A percentile compares a stretch with the other conserved stretches of the same genome.
phyloP scores from a whole-genome alignment of 2,113 vertebrate species.

The Albula glossodonta region DNA sequence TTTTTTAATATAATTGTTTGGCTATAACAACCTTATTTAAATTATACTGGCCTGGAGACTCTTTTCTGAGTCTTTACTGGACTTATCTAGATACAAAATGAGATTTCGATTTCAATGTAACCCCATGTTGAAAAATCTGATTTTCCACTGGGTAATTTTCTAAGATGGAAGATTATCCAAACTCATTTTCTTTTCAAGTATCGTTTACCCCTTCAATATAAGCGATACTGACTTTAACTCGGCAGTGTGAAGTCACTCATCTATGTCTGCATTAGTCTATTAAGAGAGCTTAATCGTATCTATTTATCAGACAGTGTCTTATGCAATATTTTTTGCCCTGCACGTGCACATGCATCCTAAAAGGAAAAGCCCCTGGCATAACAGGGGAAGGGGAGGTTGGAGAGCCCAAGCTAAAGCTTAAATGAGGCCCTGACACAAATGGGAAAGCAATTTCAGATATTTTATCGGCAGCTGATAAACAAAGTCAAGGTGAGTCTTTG shows the following conservation, averaged over 20 bases:
- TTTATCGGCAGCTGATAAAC: slow-evolving; percentile 23
- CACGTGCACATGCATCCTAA: not conserved
- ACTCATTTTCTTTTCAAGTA: slow-evolving; percentile 33
- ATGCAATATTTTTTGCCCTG: slow-evolving; percentile 18
- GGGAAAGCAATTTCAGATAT: slow-evolving; percentile 53
- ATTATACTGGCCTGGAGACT: slow-evolving; percentile 28
- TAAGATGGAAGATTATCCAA: slow-evolving; percentile 28
- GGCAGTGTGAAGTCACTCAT: slow-evolving; percentile 9
- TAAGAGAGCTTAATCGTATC: not conserved
- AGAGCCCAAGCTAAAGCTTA: slow-evolving; percentile 49
- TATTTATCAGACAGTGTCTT: slow-evolving; percentile 19
- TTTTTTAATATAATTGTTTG: slow-evolving; percentile 59
- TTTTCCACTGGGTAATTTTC: slow-evolving; percentile 15
- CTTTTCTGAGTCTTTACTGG: not conserved
- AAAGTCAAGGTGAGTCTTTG: slow-evolving; percentile 38
- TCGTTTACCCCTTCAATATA: slow-evolving; percentile 19
- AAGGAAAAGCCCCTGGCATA: not conserved
- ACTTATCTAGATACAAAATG: slow-evolving; percentile 35
- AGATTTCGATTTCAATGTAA: slow-evolving; percentile 26
- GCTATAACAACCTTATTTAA: slow-evolving; percentile 57
- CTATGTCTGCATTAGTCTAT: slow-evolving; percentile 9
- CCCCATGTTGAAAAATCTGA: slow-evolving; percentile 19
- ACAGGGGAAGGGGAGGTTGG: slow-evolving; percentile 17
- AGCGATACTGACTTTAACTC: slow-evolving; percentile 37
- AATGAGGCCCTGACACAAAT: slow-evolving; percentile 57